Evolutionary conservation across 2,113 vertebrate genomes (phyloP).

Genomic region (Microtus richardsoni): DNA sequence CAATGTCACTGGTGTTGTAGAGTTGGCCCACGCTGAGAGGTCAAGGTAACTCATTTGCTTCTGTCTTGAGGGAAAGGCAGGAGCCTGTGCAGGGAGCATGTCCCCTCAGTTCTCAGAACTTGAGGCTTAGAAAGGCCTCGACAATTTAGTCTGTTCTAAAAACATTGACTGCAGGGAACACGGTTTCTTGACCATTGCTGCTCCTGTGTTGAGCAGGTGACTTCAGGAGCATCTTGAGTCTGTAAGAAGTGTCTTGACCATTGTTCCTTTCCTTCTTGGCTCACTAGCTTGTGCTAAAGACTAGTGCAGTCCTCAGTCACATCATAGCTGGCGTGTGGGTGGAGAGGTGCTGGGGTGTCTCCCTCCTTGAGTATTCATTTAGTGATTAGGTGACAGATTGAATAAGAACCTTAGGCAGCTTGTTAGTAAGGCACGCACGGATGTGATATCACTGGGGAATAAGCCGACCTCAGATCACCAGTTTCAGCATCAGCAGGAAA

Average conservation of each 20-base stretch:
- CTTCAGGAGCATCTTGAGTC: not conserved
- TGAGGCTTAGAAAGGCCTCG: not conserved
- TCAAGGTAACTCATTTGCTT: too few relatives aligned
- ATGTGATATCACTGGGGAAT: not conserved
- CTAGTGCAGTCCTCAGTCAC: not conserved
- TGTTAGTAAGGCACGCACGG: not conserved
- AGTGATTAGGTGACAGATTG: not conserved
- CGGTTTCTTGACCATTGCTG: fast-evolving
- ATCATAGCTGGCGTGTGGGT: not conserved
- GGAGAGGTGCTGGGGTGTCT: not conserved
- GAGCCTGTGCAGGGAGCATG: not conserved
- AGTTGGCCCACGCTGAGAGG: not conserved
- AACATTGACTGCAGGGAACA: not conserved
- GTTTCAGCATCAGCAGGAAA: not conserved
- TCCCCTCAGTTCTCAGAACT: not conserved
- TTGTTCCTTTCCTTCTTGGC: not conserved
- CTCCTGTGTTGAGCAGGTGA: not conserved
- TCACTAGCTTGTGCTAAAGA: not conserved
- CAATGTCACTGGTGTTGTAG: not conserved
- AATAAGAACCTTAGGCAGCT: not conserved
- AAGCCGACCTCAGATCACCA: not conserved
- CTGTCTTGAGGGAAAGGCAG: not conserved
- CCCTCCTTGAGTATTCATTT: not conserved
- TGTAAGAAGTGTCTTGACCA: not conserved
- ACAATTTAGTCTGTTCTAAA: not conserved